Base-by-base conservation (phyloP, 2,888 invertebrate genomes). In the Osedax fenrisi region DNA sequence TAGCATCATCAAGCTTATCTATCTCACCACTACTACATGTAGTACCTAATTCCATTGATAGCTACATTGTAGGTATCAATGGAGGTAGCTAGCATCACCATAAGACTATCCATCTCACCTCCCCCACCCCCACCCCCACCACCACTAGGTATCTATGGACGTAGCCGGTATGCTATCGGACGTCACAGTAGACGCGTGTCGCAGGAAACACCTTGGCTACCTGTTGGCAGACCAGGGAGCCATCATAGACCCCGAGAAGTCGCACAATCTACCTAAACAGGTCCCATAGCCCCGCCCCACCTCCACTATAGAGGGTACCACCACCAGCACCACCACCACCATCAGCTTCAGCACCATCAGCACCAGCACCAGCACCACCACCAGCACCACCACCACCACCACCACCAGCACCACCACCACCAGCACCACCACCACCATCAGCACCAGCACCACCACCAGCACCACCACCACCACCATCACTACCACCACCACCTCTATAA, bases 191-290 rank as follows among this genome's bases (percentile, higher is more conserved):
- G 94, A 94, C 81, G 92, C 92, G 2, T 92, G 94, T 82, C 88
- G 95, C 73, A 88, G 94, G 77, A 89, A 94, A 78, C 94, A 95
- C 85, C 88, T 94, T 78, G 96, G 96, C 10, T 94, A 94, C 85
- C 87, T 97, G 67, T 95, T 95, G 94, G 92, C 94, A 41, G 95
- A 95, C 85, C 94, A 94, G 83, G 96, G 95, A 61, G 92, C 92
- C 74, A 87, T 95, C 75, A 91, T 94, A 59, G 94, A 93, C 86
- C 93, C 94, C 1, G 91, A 92, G 82, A 90, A 90, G 17, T 89
- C 90, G 1, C 89, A 91, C 73, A 94, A 94, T 86, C 87, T 96
- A 78, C 95, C 96, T 3, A 96, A 96, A 84, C 95, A 95, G 84
- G 89, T 89, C 68, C 17, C 41, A 41, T 41, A 17, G 10, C 41